A percentile compares a stretch with the other conserved stretches of the same genome.
phyloP scores from a whole-genome alignment of 2,113 vertebrate genomes.

The Xiphias gladius region DNA sequence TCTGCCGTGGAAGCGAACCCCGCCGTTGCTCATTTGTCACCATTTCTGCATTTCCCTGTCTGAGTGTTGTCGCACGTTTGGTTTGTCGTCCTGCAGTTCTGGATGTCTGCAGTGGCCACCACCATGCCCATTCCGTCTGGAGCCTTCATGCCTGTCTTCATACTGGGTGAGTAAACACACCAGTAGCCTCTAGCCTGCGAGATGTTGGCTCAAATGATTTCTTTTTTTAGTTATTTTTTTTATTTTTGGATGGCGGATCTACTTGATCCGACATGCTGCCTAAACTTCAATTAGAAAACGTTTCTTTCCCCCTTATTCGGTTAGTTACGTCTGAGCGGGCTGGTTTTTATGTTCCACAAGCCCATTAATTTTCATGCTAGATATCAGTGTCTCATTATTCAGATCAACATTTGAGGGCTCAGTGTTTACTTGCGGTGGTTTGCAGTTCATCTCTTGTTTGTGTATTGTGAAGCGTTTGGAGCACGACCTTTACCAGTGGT shows the following conservation, averaged over 20 bases:
- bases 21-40: too few relatives aligned
- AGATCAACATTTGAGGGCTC: not conserved
- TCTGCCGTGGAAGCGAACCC: too few relatives aligned
- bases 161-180: conserved; percentile 86
- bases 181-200: not conserved
- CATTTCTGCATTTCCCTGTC: not conserved
- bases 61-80: not conserved
- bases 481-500: conserved; percentile 15
- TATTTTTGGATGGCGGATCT: too few relatives aligned
- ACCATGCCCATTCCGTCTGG: conserved; percentile 97
- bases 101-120: conserved; percentile 95
- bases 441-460: conserved; percentile 25
- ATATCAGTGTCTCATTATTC: not conserved
- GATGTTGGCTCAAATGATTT: not conserved
- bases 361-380: not conserved
- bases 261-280: too few relatives aligned
- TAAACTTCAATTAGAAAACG: too few relatives aligned
- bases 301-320: not conserved
- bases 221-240: not conserved
- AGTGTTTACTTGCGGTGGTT: conserved; percentile 9
- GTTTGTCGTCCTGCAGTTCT: conserved; percentile 86
- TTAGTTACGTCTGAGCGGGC: not conserved
- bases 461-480: not conserved
- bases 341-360: not conserved
- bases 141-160: conserved; percentile 97